A percentile compares a stretch with the other conserved stretches of the same genome.
These are phyloP conservation scores for Thera obeliscata DNA, from an alignment of 2,888 invertebrate species.

Conservation along the genomic window DNA sequence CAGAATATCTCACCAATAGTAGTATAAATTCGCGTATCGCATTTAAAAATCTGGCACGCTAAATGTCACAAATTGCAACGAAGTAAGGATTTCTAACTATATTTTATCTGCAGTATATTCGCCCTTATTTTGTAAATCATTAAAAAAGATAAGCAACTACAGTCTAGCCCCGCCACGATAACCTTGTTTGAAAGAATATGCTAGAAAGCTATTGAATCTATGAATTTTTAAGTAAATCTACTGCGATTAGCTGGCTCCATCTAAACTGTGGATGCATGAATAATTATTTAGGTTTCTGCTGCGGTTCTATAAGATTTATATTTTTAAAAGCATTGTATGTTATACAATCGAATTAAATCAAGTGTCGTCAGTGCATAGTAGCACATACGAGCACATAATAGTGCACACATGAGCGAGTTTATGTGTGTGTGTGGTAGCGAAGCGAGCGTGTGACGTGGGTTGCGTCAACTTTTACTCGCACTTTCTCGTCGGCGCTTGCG, in stretches of 20 bases:
- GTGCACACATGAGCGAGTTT: constrained; percentile 40
- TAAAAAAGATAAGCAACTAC: neutral
- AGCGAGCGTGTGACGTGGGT: constrained; percentile 71
- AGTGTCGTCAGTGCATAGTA: constrained; percentile 68
- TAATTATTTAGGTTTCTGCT: neutral
- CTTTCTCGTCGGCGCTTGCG: constrained; percentile 82
- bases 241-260: neutral
- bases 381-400: constrained; percentile 56
- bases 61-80: too few relatives aligned
- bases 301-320: neutral
- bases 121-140: neutral
- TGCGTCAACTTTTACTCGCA: constrained; percentile 85
- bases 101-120: neutral
- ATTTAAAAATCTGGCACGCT: too few relatives aligned
- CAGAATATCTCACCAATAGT: too few relatives aligned
- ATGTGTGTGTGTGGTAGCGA: constrained; percentile 60
- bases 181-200: neutral
- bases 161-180: neutral
- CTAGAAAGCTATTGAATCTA: neutral
- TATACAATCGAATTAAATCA: constrained; percentile 67
- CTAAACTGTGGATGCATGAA: neutral
- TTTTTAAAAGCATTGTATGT: constrained; percentile 66
- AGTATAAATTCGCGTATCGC: too few relatives aligned
- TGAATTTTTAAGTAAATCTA: neutral
- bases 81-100: too few relatives aligned